These are phyloP conservation scores for Leucoma salicis DNA, from an alignment of 2,888 invertebrate species.

Conservation along the genomic window DNA sequence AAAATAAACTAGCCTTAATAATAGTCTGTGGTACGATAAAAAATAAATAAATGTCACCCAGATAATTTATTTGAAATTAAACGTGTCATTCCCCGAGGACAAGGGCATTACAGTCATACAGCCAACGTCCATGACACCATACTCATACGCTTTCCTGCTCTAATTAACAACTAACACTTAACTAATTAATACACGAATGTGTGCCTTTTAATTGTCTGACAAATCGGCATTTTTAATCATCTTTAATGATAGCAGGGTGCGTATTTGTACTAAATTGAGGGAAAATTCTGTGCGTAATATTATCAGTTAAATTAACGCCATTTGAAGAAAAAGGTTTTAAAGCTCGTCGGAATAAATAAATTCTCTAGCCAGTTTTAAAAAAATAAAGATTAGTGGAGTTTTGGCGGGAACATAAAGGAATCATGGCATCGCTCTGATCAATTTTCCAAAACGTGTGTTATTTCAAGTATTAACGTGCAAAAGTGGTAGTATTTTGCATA, in stretches of 20 bases:
- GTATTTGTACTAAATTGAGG: conserved; percentile 3
- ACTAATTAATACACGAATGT: conserved; percentile 30
- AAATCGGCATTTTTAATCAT: conserved; percentile 31
- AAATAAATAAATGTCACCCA: conserved; percentile 4
- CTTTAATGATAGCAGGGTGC: conserved; percentile 17
- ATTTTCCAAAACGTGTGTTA: too few species aligned
- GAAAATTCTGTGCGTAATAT: neutral
- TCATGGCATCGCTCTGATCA: too few species aligned
- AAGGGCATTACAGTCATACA: conserved; percentile 21
- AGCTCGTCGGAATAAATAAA: too few species aligned
- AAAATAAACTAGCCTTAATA: too few species aligned
- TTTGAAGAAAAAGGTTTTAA: too few species aligned
- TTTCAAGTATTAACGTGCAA: too few species aligned
- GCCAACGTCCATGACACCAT: conserved; percentile 22
- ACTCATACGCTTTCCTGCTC: conserved; percentile 21
- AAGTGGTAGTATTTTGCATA: too few species aligned
- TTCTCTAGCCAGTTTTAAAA: too few species aligned
- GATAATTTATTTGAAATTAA: conserved; percentile 23
- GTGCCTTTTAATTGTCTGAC: conserved; percentile 32
- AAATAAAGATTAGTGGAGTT: too few species aligned
- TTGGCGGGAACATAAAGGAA: too few species aligned
- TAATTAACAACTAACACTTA: conserved; percentile 30
- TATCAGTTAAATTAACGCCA: neutral
- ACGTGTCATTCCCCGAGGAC: conserved; percentile 11
- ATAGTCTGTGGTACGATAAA: conserved; percentile 13